Evolutionary conservation across 1,140 invertebrate species (phyloP).

Genomic region (Ditylenchus dipsaci): DNA sequence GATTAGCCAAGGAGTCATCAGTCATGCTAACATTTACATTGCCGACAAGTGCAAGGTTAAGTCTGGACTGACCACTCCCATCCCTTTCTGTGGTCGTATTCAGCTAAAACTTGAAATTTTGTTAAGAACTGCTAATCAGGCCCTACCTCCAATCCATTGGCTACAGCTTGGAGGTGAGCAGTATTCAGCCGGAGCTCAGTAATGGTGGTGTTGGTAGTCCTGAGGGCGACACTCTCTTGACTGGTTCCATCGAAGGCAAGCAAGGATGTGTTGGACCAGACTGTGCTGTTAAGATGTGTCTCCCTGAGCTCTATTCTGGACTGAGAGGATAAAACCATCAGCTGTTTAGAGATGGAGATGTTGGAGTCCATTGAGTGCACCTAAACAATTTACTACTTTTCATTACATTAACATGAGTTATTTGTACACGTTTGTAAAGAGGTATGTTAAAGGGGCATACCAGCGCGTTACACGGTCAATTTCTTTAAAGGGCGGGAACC

Average conservation of each 20-base stretch:
- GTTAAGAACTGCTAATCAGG: not conserved
- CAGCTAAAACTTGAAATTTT: not conserved
- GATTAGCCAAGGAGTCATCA: not conserved
- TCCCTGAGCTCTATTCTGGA: constrained; percentile 17
- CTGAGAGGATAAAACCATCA: constrained; percentile 14
- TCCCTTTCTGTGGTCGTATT: not conserved
- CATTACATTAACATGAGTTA: not conserved
- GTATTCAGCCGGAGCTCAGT: not conserved
- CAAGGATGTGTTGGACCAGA: constrained; percentile 20
- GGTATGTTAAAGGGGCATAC: no score
- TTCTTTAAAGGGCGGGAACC: no score
- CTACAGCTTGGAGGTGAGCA: not conserved
- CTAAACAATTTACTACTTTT: constrained; percentile 14
- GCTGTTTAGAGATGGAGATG: constrained; percentile 11
- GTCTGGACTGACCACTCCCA: not conserved
- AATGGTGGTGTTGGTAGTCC: not conserved
- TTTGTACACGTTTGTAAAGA: no score
- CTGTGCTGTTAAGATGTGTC: constrained; percentile 13
- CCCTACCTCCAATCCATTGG: not conserved
- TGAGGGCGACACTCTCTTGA: not conserved
- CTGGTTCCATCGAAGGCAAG: not conserved
- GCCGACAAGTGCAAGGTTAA: not conserved
- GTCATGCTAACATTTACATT: not conserved
- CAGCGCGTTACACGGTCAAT: not conserved
- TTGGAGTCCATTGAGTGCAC: constrained; percentile 24